Evolutionary conservation across 2,113 vertebrate species (phyloP), one percentile per base, ranked within the genome.

Genomic region (Vulpes ferrilata): DNA sequence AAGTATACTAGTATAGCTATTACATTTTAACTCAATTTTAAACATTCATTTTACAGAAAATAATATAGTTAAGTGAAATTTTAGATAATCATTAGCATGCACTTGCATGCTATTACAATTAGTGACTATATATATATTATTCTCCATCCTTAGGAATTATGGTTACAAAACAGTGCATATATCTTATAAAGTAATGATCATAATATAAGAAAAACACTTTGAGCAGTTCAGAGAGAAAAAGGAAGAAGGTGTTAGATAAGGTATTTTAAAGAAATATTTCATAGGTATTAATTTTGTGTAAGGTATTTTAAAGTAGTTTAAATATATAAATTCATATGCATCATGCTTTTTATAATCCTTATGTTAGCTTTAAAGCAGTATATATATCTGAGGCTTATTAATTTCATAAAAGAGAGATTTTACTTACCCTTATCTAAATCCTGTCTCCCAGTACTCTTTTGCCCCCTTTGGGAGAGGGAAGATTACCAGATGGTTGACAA

Each of bases 221-320:
- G 23, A 20, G 15, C 11, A 62, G 38, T 78, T 30, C 57, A 57
- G 69, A 32, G 27, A 79, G 8, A 71, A 0, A 86, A 93, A 83
- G 13, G 12, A 30, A 78, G 20, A 95, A 20, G 22, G 1, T 79
- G 4, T 43, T 62, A 76, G 38, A 25, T 48, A 27, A 76, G 38
- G 16, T 84, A 84, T 78, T 76, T 96, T 89, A n/a, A 55, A 65
- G 48, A 83, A 93, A 76, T 76, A 92, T 67, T 93, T 88, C 38
- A 19, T 67, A 67, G 19, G 59, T 89, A 83, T n/a, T 30, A 16
- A 55, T 53, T 84, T 93, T 51, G 22, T 11, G 30, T 93, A 81
- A 62, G 43, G 17, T 57, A 78, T 86, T 85, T 92, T 85, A 27
- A 32, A 85, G 9, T 71, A 85, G 48, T 79, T 79, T 48, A 64